These are phyloP conservation scores for Turritopsis dohrnii DNA, from an alignment of 30 jellyfish, hydroid and myxozoan species.

Conservation along the genomic window DNA sequence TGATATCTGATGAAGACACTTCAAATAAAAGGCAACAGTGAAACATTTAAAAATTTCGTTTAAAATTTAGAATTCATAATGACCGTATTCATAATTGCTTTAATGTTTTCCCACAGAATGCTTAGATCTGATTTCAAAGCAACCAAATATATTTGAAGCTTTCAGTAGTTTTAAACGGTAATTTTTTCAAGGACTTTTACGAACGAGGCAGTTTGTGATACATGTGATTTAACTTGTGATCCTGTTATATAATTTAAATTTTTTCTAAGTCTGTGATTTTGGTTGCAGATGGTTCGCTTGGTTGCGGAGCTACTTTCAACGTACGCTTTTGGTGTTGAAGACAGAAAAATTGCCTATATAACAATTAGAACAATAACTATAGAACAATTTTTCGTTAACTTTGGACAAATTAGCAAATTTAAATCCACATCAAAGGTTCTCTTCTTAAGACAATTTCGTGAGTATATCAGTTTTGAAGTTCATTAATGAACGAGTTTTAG, in stretches of 20 bases:
- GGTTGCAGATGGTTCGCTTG: neutral
- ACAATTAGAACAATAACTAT: no score
- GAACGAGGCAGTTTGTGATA: neutral
- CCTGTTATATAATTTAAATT: neutral
- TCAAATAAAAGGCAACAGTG: no score
- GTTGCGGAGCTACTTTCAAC: neutral
- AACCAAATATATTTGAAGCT: no score
- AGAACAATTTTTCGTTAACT: no score
- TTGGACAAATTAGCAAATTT: no score
- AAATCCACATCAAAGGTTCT: no score
- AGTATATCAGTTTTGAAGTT: neutral
- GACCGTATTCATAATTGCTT: neutral
- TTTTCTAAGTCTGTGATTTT: neutral
- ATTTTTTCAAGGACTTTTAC: neutral
- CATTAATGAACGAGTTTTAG: neutral
- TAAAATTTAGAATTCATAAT: neutral
- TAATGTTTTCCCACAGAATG: neutral
- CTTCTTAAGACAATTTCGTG: no score
- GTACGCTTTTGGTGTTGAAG: neutral
- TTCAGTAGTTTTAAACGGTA: neutral
- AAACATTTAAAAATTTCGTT: no score
- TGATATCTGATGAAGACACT: no score
- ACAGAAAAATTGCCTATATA: neutral
- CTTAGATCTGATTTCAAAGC: neutral
- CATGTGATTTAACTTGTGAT: neutral